These are phyloP conservation scores for Thera obeliscata DNA, from an alignment of 2,888 invertebrate species.

Conservation along the genomic window DNA sequence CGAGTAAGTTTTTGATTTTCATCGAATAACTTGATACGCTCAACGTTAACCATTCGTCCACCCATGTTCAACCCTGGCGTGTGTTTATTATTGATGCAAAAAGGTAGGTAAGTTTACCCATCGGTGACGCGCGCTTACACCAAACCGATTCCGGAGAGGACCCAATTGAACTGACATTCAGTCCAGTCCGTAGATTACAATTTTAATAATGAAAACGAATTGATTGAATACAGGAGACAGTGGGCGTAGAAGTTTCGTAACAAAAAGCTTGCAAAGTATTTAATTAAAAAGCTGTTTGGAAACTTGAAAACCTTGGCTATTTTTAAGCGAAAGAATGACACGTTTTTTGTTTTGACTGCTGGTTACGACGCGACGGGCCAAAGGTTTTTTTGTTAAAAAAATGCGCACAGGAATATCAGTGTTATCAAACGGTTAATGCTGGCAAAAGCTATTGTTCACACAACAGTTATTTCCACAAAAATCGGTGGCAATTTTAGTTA, in stretches of 20 bases:
- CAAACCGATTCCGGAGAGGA: slow-evolving; percentile 12
- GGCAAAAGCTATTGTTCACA: too few relatives aligned
- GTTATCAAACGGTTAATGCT: too few relatives aligned
- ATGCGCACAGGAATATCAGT: too few relatives aligned
- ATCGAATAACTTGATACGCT: background rate
- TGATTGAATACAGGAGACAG: slow-evolving; percentile 2
- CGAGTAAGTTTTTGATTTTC: background rate
- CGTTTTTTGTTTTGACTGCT: too few relatives aligned
- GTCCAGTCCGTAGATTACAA: slow-evolving; percentile 14
- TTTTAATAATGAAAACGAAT: slow-evolving; percentile 13
- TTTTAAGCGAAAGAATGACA: background rate
- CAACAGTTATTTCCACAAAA: too few relatives aligned
- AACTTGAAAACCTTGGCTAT: background rate
- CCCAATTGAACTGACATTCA: slow-evolving; percentile 13
- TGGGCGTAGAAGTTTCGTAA: background rate
- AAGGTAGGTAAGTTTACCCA: slow-evolving; percentile 21
- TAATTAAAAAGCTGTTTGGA: background rate
- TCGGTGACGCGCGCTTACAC: slow-evolving; percentile 23
- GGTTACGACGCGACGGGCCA: too few relatives aligned
- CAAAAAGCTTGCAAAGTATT: background rate
- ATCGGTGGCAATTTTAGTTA: too few relatives aligned
- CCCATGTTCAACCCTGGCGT: slow-evolving; percentile 2
- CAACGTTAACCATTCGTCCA: background rate
- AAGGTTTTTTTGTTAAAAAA: too few relatives aligned
- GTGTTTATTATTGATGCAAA: slow-evolving; percentile 26